Conservation (phyloP, 2,797 vertebrate genomes). For the Triplophysa bombifrons region DNA sequence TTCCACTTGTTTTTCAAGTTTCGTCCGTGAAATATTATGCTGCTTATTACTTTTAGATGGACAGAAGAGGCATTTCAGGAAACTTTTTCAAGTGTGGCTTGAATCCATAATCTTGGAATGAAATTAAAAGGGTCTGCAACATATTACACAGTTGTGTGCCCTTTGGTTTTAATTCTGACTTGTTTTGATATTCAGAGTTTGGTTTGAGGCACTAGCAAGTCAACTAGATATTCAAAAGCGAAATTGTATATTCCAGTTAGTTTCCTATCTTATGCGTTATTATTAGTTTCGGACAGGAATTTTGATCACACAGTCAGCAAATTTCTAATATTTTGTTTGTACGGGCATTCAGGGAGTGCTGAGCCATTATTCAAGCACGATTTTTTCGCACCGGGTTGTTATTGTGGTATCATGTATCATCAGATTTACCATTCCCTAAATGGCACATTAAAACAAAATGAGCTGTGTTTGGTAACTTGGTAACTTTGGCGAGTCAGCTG, state of each 20-base stretch:
- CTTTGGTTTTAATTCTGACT: slow-evolving; percentile 5
- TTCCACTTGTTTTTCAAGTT: background rate
- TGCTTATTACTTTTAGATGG: slow-evolving; percentile 5
- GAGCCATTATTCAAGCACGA: background rate
- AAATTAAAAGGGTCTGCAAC: background rate
- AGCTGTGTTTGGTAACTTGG: background rate
- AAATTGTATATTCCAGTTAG: background rate
- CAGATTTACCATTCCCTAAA: slow-evolving; percentile 2
- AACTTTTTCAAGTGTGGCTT: slow-evolving; percentile 29
- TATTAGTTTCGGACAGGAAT: background rate
- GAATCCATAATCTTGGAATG: slow-evolving; percentile 5
- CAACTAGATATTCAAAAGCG: background rate
- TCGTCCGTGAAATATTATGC: background rate
- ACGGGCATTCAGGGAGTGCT: background rate
- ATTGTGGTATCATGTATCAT: background rate
- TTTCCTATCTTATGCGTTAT: background rate
- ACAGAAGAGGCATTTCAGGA: slow-evolving; percentile 11
- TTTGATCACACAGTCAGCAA: background rate
- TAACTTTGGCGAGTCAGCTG: background rate
- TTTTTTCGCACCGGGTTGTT: background rate
- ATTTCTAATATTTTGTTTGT: background rate
- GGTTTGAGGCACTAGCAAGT: background rate
- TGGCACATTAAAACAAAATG: background rate
- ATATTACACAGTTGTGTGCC: background rate
- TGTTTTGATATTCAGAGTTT: background rate